These are phyloP conservation scores for Urosaurus nigricauda DNA, from an alignment of 2,797 vertebrate genomes.

Conservation along the genomic window DNA sequence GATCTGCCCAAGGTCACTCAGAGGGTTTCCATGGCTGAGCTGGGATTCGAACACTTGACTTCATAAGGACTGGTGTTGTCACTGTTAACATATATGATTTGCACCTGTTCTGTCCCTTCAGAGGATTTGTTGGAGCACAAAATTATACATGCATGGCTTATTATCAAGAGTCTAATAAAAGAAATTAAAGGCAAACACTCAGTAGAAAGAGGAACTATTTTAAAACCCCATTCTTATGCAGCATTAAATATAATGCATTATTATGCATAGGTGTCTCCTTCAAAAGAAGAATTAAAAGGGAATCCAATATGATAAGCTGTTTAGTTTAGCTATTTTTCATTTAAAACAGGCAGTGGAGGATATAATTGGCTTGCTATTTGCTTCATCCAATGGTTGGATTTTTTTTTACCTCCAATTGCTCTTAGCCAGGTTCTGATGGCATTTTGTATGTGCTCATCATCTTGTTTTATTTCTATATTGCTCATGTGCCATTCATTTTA, in stretches of 20 bases:
- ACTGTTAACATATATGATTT: constrained; percentile 32
- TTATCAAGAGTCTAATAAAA: constrained; percentile 42
- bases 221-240: background rate
- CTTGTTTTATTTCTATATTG: constrained; percentile 11
- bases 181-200: constrained; percentile 42
- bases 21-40: too few species aligned
- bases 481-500: background rate
- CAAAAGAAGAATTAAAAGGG: constrained; percentile 56
- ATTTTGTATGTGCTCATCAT: constrained; percentile 11
- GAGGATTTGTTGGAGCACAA: constrained; percentile 36
- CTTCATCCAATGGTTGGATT: background rate
- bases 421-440: constrained; percentile 26
- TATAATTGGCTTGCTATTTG: constrained; percentile 42
- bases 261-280: constrained; percentile 42
- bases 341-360: constrained; percentile 34
- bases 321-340: constrained; percentile 41
- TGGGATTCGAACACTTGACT: background rate
- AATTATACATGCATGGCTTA: constrained; percentile 46
- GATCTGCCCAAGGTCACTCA: too few species aligned
- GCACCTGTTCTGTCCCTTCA: constrained; percentile 45
- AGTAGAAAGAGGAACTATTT: constrained; percentile 8
- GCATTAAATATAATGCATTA: constrained; percentile 54
- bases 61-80: background rate
- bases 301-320: constrained; percentile 37
- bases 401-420: constrained; percentile 36